These are phyloP conservation scores for Esox masquinongy DNA, from an alignment of 2,797 vertebrate genomes.

Conservation along the genomic window DNA sequence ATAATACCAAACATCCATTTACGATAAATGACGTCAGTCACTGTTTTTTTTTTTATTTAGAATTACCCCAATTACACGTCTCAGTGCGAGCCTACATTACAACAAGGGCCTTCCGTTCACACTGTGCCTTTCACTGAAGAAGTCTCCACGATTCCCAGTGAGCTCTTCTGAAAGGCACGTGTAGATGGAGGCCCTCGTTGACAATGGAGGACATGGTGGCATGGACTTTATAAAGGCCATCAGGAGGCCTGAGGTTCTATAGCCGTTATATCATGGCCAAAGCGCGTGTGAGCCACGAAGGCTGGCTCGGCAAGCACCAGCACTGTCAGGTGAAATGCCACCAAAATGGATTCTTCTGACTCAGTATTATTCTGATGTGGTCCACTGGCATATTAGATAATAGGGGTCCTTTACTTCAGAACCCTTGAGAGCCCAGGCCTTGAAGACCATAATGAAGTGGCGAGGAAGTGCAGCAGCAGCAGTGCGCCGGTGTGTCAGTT, in stretches of 20 bases:
- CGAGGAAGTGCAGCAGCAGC: neutral
- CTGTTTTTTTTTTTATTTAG: neutral
- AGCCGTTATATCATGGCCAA: constrained; percentile 3
- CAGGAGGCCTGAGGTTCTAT: neutral
- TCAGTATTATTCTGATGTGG: neutral
- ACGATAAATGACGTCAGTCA: neutral
- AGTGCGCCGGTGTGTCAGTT: neutral
- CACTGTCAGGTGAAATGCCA: neutral
- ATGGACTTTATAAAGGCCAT: constrained; percentile 22
- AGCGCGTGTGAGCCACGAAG: neutral
- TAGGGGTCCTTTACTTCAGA: neutral
- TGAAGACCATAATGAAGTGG: neutral
- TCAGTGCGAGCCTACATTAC: neutral
- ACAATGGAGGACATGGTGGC: neutral
- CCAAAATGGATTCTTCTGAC: neutral
- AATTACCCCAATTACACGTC: neutral
- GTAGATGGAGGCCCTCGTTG: neutral
- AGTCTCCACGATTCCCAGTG: no score
- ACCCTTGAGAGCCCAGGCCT: neutral
- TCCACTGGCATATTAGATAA: neutral
- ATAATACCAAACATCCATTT: neutral
- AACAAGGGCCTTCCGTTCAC: no score
- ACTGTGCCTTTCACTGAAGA: neutral
- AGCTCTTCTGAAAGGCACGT: neutral
- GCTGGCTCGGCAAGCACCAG: neutral